Evolutionary conservation across 1,140 invertebrate species (phyloP), one percentile per base, ranked within the genome.

Genomic region (Asbolus verrucosus): DNA sequence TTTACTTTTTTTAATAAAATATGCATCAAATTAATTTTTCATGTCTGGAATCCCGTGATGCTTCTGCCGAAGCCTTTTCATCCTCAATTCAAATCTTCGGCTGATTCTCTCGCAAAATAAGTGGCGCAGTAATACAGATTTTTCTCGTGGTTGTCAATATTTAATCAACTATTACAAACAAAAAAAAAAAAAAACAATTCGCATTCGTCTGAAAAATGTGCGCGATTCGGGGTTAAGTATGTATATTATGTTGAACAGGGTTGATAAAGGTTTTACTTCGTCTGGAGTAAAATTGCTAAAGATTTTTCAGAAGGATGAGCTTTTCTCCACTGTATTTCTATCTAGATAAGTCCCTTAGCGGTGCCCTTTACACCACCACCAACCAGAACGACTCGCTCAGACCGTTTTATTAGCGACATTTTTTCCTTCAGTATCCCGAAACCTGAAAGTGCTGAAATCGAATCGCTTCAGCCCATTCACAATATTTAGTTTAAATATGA

Each of bases 301-400:
- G 43, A 21, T 54, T 54, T 54, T 27, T 24, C 9, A 14, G 46
- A 54, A 50, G 46, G 46, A 54, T 54, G 46, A 54, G 46, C 46
- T 27, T n/a, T n/a, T 54, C 21, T 54, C 6, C 33, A 36, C 3
- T 54, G 46, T 54, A 54, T 54, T 54, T 27, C 4, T 21, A 54
- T 54, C 46, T 13, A 54, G 46, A 54, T 54, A 54, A 54, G 46
- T 54, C 46, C 21, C 8, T 54, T 54, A 54, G 19, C 46, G 46
- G 19, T 8, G 14, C 46, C 11, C 21, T 21, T 24, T 19, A 54
- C 27, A 54, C 46, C 46, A 54, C 27, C 46, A 14, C n/a, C 46
- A 27, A 54, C 46, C 46, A 54, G 27, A 54, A 54, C 46, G 46
- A 27, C 18, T 54, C 46, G 46, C 46, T 54, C 18, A 54, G 46